These are phyloP conservation scores for Radopholus similis DNA, from an alignment of 1,140 invertebrate species.

Conservation along the genomic window DNA sequence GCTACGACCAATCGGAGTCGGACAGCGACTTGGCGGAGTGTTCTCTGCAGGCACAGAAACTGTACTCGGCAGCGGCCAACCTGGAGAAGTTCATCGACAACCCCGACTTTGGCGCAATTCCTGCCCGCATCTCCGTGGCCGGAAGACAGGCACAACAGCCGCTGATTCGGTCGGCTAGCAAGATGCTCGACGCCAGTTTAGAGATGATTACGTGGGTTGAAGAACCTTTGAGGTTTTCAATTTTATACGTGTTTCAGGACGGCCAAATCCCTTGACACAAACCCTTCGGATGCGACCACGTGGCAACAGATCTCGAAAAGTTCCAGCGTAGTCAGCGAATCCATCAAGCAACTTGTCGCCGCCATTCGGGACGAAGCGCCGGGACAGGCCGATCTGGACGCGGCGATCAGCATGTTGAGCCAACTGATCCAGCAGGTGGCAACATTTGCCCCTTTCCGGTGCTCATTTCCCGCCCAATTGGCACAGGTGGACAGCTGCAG, in stretches of 20 bases:
- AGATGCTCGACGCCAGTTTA: constrained; percentile 77
- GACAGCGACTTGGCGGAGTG: constrained; percentile 67
- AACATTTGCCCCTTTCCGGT: too few species aligned
- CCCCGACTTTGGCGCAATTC: constrained; percentile 84
- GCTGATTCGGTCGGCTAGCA: constrained; percentile 75
- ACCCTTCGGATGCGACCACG: constrained; percentile 82
- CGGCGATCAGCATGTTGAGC: constrained; percentile 75
- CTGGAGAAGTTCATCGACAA: constrained; percentile 87
- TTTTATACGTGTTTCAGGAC: too few species aligned
- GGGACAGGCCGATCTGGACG: constrained; percentile 86
- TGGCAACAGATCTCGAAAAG: constrained; percentile 88
- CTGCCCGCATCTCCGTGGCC: constrained; percentile 79
- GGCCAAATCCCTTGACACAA: constrained; percentile 80
- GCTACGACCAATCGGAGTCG: constrained; percentile 64
- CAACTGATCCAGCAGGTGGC: constrained; percentile 76
- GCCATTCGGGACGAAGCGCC: constrained; percentile 78
- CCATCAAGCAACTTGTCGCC: constrained; percentile 76
- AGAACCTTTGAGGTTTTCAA: too few species aligned
- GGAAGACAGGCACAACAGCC: constrained; percentile 73
- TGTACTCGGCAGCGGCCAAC: constrained; percentile 84
- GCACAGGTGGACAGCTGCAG: constrained; percentile 78
- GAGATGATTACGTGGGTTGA: constrained; percentile 70
- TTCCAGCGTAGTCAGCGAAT: constrained; percentile 89
- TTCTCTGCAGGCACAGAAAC: constrained; percentile 75
- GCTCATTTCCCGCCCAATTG: too few species aligned